Evolutionary conservation across 2,888 invertebrate species (phyloP).

Genomic region (Stegophylla sp.): DNA sequence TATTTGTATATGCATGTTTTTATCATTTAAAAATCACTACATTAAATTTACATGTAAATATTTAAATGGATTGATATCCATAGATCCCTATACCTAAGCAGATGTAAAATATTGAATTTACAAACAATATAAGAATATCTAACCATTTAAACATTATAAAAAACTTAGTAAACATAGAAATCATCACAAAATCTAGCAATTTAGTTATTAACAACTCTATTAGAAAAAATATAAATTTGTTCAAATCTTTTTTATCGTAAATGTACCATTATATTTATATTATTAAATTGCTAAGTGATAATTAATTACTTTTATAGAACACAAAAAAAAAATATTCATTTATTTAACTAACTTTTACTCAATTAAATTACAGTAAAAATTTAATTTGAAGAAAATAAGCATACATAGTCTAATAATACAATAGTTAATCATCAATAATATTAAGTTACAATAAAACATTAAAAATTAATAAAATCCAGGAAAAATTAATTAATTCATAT

Average conservation of each 20-base stretch:
- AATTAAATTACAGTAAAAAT: slow-evolving; percentile 6
- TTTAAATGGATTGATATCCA: too few species aligned
- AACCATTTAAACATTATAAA: too few species aligned
- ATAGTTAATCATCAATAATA: not conserved
- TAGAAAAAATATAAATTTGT: slow-evolving; percentile 41
- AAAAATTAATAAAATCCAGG: slow-evolving; percentile 7
- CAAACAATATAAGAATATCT: too few species aligned
- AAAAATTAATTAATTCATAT: slow-evolving; percentile 33
- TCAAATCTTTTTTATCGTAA: slow-evolving; percentile 8
- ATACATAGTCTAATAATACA: slow-evolving; percentile 1
- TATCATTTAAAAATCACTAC: not conserved
- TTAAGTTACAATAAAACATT: slow-evolving; percentile 4
- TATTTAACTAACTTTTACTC: not conserved
- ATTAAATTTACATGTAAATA: too few species aligned
- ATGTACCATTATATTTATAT: not conserved
- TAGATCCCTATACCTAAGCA: too few species aligned
- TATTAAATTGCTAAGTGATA: not conserved
- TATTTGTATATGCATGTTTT: not conserved
- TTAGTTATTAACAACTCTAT: slow-evolving; percentile 6
- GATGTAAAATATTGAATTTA: too few species aligned
- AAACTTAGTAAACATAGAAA: too few species aligned
- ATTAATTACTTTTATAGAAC: not conserved
- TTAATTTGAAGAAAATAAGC: not conserved
- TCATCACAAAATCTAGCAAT: not conserved
- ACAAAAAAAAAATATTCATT: not conserved